Evolutionary conservation across 1,140 invertebrate genomes (phyloP), one percentile per base, ranked within the genome.

Genomic region (Tetraneura akinire): DNA sequence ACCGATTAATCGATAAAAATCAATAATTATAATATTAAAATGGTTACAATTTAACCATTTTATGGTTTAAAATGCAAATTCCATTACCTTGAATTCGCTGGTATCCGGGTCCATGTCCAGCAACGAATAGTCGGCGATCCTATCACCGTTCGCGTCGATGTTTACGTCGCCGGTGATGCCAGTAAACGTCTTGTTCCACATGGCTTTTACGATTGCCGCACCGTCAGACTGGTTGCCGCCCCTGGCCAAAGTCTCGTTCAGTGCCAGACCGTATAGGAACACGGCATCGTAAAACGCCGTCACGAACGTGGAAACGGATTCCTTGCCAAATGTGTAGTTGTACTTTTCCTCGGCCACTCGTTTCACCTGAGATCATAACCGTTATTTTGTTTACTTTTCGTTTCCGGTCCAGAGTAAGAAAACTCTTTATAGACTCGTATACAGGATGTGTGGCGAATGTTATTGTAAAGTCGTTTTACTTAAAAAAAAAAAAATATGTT

Each of bases 201-300:
- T 96, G 80, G 91, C 89, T 3, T 89, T 87, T 0, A 94, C 92
- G 81, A 98, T 90, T 8, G 53, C 80, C 10, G 82, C 83, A 0
- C 90, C 89, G 82, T 92, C 89, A 0, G 86, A 84, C 3, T 91
- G 89, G 80, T 90, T 88, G 2, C 88, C 86, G 0, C 89, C 88
- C n/a, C 89, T 88, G 0, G 86, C 86, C 11, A 97, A 86, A 13
- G 94, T 96, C 81, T 96, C 92, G 83, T 96, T 97, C 0, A 98
- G 87, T 0, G 95, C 95, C 21, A 94, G 88, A 0, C 95, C 93
- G 85, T 98, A 99, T 14, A 99, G 89, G 0, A 98, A 87, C 14
- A 99, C 94, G 0, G 93, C 93, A 84, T 99, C 97, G 84, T 98
- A 97, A 86, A 99, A 97, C 0, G 96, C 95, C 3, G 94, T 94